Percentiles rank a stretch among this genome's conserved stretches.
Evolutionary conservation across 2,113 vertebrate genomes (phyloP).

Genomic region (Hoplias malabaricus): DNA sequence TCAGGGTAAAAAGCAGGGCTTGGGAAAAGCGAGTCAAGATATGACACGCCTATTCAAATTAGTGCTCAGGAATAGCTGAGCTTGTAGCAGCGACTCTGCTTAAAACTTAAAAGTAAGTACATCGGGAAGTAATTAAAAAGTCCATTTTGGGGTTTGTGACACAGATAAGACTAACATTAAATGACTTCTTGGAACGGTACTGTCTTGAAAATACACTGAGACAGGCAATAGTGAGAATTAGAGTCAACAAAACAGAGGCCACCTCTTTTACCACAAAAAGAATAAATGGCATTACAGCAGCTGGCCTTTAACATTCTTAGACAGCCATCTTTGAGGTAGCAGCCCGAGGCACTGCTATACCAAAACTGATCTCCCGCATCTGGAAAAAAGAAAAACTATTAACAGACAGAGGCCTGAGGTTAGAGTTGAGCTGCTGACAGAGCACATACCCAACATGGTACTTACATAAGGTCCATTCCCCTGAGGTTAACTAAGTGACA

Average conservation of each 20-base stretch:
- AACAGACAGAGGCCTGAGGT: not conserved
- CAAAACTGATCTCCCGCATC: not conserved
- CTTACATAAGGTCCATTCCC: not conserved
- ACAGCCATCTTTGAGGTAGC: not conserved
- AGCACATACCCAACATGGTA: not conserved
- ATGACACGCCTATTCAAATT: not conserved
- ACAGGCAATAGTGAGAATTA: too few relatives aligned
- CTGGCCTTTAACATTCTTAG: not conserved
- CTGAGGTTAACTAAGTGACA: not conserved
- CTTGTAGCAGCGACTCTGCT: not conserved
- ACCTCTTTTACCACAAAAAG: not conserved
- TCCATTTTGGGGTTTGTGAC: too few relatives aligned
- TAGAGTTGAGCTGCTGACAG: not conserved
- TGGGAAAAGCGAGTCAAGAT: slow-evolving; percentile 27
- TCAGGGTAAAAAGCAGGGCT: slow-evolving; percentile 55
- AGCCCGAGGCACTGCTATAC: not conserved
- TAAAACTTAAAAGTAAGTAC: not conserved
- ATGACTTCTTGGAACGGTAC: too few relatives aligned
- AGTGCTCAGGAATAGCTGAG: not conserved
- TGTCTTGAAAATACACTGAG: not conserved
- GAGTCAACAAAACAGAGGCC: not conserved
- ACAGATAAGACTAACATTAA: too few relatives aligned
- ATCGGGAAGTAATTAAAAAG: too few relatives aligned
- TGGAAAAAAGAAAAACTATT: not conserved
- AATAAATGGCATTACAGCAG: not conserved